These are phyloP conservation scores for Perizoma affinitatum DNA, from an alignment of 2,888 invertebrate genomes.

Conservation along the genomic window DNA sequence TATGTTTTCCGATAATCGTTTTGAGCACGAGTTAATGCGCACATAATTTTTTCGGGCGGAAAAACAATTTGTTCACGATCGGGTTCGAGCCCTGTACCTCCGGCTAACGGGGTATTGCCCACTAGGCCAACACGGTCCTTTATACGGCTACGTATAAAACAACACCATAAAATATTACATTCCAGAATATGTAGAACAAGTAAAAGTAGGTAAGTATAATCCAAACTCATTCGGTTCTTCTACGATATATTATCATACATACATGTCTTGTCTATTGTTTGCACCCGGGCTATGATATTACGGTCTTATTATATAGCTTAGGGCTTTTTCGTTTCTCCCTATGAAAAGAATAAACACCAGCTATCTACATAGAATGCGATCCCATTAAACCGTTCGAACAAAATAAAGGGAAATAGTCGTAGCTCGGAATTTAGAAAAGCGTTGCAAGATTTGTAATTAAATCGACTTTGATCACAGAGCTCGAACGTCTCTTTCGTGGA, in stretches of 20 bases:
- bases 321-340: slow-evolving; percentile 34
- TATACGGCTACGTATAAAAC: no score
- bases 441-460: slow-evolving; percentile 80
- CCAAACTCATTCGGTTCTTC: slow-evolving; percentile 8
- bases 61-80: no score
- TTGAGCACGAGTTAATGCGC: no score
- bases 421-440: slow-evolving; percentile 76
- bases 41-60: no score
- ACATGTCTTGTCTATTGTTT: slow-evolving; percentile 29
- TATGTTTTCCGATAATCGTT: no score
- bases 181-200: no score
- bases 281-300: slow-evolving; percentile 32
- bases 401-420: slow-evolving; percentile 62
- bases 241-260: slow-evolving; percentile 26
- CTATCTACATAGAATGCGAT: slow-evolving; percentile 58
- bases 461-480: slow-evolving; percentile 75
- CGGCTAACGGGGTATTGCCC: no score
- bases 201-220: no score
- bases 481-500: slow-evolving; percentile 74
- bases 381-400: slow-evolving; percentile 67
- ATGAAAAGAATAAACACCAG: slow-evolving; percentile 29
- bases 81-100: no score
- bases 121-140: no score
- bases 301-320: slow-evolving; percentile 31
- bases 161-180: no score